Conservation (phyloP, 2,113 vertebrate species). For the Hippolais icterina region DNA sequence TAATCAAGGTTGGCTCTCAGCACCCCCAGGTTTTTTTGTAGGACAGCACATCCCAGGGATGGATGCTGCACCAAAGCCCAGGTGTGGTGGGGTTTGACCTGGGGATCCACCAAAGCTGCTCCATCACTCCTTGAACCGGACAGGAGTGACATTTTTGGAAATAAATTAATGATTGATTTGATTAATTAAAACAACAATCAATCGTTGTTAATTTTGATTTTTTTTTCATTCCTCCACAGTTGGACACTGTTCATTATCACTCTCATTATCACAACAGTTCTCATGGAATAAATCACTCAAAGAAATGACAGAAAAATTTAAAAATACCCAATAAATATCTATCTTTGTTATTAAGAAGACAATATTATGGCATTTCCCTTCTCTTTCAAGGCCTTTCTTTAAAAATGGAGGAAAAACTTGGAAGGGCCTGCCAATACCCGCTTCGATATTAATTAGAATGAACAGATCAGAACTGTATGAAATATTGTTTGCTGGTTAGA, state of each 20-base stretch:
- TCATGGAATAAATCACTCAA: background rate
- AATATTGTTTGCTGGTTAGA: background rate
- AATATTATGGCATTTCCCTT: background rate
- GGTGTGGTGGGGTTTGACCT: rapidly evolving
- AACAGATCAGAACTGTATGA: background rate
- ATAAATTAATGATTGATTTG: background rate
- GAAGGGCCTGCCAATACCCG: background rate
- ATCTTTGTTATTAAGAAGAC: background rate
- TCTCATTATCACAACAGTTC: background rate
- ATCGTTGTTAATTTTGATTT: background rate
- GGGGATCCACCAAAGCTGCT: background rate
- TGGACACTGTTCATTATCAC: background rate
- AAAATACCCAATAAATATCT: background rate
- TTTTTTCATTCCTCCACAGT: background rate
- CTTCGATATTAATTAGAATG: background rate
- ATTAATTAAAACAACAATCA: background rate
- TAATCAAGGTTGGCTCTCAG: rapidly evolving
- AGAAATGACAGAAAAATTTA: background rate
- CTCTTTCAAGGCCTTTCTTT: background rate
- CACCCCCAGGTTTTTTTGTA: rapidly evolving
- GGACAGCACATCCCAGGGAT: rapidly evolving
- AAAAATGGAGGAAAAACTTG: background rate
- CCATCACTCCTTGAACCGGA: background rate
- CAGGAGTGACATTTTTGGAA: background rate
- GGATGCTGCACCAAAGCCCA: rapidly evolving